Evolutionary conservation across 2,797 vertebrate genomes (phyloP).

Genomic region (Bovichtus diacanthus): DNA sequence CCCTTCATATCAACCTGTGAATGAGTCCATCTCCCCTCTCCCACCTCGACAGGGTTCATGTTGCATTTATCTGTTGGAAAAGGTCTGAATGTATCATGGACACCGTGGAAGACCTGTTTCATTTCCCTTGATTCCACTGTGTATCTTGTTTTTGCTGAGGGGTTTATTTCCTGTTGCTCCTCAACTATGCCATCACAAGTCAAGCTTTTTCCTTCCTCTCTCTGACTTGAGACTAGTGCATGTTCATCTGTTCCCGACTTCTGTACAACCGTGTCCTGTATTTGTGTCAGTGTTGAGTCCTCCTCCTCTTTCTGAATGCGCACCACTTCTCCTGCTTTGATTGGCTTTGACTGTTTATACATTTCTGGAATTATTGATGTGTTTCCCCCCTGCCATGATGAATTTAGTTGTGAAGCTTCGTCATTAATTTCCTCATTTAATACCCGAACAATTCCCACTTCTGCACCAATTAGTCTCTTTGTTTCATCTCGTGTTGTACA

Average conservation of each 20-base stretch:
- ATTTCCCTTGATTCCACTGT: conserved; percentile 26
- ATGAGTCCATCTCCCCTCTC: conserved; percentile 35
- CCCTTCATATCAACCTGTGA: conserved; percentile 30
- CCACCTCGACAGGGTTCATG: conserved; percentile 3
- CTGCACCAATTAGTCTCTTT: conserved; percentile 23
- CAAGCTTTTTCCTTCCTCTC: conserved; percentile 8
- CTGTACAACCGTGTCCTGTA: neutral
- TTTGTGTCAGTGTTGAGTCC: conserved; percentile 1
- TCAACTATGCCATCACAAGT: conserved; percentile 23
- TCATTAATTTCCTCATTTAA: conserved; percentile 25
- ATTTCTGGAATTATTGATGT: neutral
- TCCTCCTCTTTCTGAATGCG: conserved; percentile 21
- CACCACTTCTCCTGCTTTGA: conserved; percentile 2
- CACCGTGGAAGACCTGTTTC: conserved; percentile 13
- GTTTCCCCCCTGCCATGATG: conserved; percentile 1
- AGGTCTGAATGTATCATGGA: conserved; percentile 19
- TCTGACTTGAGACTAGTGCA: conserved; percentile 24
- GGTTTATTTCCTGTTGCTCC: conserved; percentile 34
- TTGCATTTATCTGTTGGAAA: conserved; percentile 32
- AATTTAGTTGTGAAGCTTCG: conserved; percentile 3
- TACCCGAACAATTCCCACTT: conserved; percentile 3
- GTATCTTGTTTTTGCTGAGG: conserved; percentile 6
- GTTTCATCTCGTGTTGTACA: conserved; percentile 22
- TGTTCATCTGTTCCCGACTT: conserved; percentile 28
- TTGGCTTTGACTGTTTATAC: conserved; percentile 10